A percentile compares a stretch with the other conserved stretches of the same genome.
Evolutionary conservation across 2,113 vertebrate genomes (phyloP).

Genomic region (Speoplatyrhinus poulsoni): DNA sequence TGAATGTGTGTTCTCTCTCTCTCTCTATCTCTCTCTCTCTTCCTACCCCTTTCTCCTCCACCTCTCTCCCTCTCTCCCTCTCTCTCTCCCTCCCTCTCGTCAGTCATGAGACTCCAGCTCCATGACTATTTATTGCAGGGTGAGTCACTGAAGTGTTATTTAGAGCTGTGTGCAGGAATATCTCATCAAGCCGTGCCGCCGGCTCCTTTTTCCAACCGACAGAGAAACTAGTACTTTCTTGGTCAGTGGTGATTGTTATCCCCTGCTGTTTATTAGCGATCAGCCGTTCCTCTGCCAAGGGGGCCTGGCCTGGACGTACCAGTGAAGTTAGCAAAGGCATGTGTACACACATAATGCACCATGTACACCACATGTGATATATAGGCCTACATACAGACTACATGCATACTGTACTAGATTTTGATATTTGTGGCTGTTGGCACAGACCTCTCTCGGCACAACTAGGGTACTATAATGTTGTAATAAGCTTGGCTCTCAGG

Average conservation of each 20-base stretch:
- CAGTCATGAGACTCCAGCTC: conserved; percentile 79
- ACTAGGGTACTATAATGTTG: neutral
- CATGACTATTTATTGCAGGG: conserved; percentile 81
- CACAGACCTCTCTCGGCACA: neutral
- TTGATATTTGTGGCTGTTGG: too few species aligned
- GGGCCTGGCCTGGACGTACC: too few species aligned
- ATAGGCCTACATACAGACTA: neutral
- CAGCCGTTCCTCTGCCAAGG: too few species aligned
- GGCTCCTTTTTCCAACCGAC: too few species aligned
- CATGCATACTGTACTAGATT: too few species aligned
- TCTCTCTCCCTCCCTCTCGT: neutral
- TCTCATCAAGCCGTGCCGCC: too few species aligned
- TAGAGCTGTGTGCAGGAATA: conserved; percentile 60
- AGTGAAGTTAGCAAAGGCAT: neutral
- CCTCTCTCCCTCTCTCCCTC: neutral
- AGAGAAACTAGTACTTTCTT: too few species aligned
- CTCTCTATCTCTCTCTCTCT: neutral
- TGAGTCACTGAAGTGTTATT: conserved; percentile 79
- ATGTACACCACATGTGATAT: neutral
- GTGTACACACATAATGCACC: neutral
- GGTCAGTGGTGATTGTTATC: too few species aligned
- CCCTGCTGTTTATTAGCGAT: neutral
- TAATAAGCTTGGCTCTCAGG: neutral
- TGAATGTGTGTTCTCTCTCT: neutral
- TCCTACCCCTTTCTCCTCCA: neutral